Conservation (phyloP, 2,888 invertebrate species). For the Tachina grossa region DNA sequence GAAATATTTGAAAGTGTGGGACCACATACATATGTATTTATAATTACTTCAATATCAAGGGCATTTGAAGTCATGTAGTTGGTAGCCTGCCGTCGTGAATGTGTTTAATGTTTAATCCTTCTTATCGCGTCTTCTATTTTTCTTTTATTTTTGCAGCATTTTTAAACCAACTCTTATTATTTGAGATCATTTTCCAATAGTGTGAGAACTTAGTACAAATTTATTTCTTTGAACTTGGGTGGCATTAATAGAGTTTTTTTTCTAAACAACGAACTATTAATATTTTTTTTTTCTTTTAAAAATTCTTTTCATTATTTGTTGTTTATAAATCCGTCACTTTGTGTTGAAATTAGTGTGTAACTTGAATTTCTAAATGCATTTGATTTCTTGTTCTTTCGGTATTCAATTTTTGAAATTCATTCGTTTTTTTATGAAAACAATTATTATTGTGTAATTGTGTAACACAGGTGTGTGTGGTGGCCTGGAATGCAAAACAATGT, state of each 20-base stretch:
- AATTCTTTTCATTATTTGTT: constrained; percentile 20
- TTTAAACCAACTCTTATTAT: constrained; percentile 14
- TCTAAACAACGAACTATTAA: not conserved
- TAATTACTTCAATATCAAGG: too few relatives aligned
- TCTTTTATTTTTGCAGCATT: not conserved
- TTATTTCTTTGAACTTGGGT: constrained; percentile 60
- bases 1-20: too few relatives aligned
- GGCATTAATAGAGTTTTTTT: constrained; percentile 29
- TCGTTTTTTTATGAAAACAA: constrained; percentile 9
- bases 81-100: too few relatives aligned
- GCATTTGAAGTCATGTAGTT: too few relatives aligned
- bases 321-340: constrained; percentile 34
- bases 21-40: too few relatives aligned
- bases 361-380: constrained; percentile 31
- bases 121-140: constrained; percentile 1
- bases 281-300: not conserved
- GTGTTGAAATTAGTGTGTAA: constrained; percentile 27
- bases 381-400: constrained; percentile 29
- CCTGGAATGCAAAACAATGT: constrained; percentile 16
- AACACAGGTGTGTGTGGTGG: constrained; percentile 58
- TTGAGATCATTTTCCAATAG: constrained; percentile 48
- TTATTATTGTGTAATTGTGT: constrained; percentile 30
- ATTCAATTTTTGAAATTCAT: constrained; percentile 32
- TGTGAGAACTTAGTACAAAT: constrained; percentile 53
- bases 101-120: constrained; percentile 29